These are phyloP conservation scores for Ashinkailepas kermadecensis DNA, from an alignment of 2,888 invertebrate genomes.

Conservation along the genomic window DNA sequence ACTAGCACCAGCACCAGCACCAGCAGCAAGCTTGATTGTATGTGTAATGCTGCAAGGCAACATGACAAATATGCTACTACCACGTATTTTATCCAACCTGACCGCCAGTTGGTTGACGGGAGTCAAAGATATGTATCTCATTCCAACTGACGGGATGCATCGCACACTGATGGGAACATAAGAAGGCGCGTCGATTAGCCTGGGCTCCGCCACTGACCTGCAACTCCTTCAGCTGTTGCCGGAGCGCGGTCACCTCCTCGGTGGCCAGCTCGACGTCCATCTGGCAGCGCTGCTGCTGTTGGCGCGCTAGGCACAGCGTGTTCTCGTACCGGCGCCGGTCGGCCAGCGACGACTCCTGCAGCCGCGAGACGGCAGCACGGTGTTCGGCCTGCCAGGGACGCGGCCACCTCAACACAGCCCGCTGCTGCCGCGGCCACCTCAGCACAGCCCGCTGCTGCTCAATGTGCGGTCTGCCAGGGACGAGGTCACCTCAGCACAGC, in stretches of 20 bases:
- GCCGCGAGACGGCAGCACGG: background rate
- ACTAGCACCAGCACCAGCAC: too few relatives aligned
- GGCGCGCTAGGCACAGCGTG: background rate
- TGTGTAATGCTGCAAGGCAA: too few relatives aligned
- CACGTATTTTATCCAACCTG: background rate
- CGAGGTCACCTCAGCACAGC: background rate
- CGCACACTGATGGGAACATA: background rate
- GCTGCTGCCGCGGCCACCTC: background rate
- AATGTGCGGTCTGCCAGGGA: background rate
- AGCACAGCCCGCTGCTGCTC: background rate
- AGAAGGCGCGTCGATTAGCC: background rate
- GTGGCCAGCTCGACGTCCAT: conserved; percentile 11
- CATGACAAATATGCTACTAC: too few relatives aligned
- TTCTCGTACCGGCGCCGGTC: conserved; percentile 1
- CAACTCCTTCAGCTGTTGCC: background rate
- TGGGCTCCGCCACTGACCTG: background rate
- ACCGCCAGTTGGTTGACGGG: background rate
- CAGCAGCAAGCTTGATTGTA: too few relatives aligned
- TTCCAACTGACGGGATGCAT: background rate
- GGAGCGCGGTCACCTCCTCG: background rate
- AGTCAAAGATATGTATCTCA: background rate
- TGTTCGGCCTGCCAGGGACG: background rate
- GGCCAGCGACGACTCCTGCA: conserved; percentile 12
- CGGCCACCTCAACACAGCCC: background rate
- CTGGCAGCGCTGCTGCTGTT: conserved; percentile 12